Conservation (phyloP, 2,797 vertebrate species). For the Myiothlypis coronata region DNA sequence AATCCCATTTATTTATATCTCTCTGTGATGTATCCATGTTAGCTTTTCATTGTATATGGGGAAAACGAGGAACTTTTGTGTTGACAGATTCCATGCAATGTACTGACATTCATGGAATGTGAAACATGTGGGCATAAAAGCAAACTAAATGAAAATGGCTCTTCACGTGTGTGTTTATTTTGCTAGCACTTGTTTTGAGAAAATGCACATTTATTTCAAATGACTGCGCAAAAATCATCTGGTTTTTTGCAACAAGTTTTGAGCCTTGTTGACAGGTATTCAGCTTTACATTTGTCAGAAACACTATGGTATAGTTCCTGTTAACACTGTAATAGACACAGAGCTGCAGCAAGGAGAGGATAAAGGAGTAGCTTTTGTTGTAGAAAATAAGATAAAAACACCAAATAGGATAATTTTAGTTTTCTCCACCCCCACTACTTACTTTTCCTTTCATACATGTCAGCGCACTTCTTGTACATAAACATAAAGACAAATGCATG, state of each 20-base stretch:
- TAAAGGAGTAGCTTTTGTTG: neutral
- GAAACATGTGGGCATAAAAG: neutral
- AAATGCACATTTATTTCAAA: neutral
- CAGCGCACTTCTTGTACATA: neutral
- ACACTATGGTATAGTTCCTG: rapidly evolving
- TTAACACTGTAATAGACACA: neutral
- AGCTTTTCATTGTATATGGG: neutral
- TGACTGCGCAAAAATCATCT: neutral
- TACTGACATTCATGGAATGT: neutral
- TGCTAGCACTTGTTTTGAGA: neutral
- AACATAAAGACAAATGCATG: neutral
- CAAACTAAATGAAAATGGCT: neutral
- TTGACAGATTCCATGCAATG: neutral
- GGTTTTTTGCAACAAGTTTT: neutral
- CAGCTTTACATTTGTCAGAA: neutral
- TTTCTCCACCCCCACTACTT: neutral
- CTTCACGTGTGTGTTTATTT: neutral
- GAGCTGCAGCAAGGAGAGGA: neutral
- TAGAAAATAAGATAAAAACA: neutral
- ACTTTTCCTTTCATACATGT: rapidly evolving
- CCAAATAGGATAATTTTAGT: neutral
- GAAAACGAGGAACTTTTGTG: neutral
- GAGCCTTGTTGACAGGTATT: neutral
- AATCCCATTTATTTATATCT: neutral
- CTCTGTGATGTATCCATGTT: rapidly evolving